Base-by-base conservation (phyloP, 2,797 vertebrate genomes). In the Paratrypauchen microcephalus region DNA sequence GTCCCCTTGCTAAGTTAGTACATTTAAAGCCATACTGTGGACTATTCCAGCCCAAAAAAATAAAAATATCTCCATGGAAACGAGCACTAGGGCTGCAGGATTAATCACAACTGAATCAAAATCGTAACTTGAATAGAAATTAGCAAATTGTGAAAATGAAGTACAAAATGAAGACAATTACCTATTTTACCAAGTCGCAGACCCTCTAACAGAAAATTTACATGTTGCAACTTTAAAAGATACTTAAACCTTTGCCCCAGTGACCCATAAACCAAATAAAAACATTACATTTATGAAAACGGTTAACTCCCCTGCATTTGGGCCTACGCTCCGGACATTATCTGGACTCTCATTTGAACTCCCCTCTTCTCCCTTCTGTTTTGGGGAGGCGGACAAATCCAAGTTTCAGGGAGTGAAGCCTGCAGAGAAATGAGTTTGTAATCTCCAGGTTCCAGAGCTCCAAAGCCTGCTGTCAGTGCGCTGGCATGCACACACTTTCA, bases 381-480 rank as follows among this genome's bases (percentile, higher is more conserved):
- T n/a, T 7, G 32, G 55, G 47, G 57, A 28, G 57, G 1, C 26
- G 60, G 70, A 65, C 6, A 2, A 50, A 69, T 71, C 66, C 65
- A 66, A 56, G 72, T 67, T 66, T 65, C 28, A n/a, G 60, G 72
- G 81, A 74, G 65, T 50, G n/a, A 73, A 73, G 57, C 72, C 83
- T 70, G 74, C 71, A 85, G 69, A 83, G 65, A 83, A 83, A 80
- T 81, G 54, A 80, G 75, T 80, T 78, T 73, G 68, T 79, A 83
- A 83, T 87, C 72, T 75, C 79, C 54, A n/a, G 26, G 45, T 64
- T 76, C 65, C 52, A 65, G 78, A 57, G 61, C 69, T 71, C 71
- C 68, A 80, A 82, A 85, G 70, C 76, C 61, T 6, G 50, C 80
- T 84, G 80, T 85, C 80, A 83, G 82, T 85, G 74, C 75, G 41